Percentiles rank a stretch among this genome's conserved stretches.
Conservation (phyloP, 2,888 invertebrate species). For the Macrophya annulata region DNA sequence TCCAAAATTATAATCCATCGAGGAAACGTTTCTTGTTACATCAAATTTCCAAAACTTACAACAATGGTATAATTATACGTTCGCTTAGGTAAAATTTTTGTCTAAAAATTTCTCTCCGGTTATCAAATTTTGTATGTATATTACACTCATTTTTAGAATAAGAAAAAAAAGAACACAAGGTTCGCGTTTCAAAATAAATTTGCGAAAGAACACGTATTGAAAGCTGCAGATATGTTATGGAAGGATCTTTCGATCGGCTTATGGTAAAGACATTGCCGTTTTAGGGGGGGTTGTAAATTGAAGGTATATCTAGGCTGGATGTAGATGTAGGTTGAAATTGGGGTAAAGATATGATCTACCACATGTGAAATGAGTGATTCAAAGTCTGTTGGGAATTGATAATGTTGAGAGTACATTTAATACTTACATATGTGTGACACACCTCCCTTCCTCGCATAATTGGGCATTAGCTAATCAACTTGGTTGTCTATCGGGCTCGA, state of each 20-base stretch:
- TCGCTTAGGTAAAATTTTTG: background rate
- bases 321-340: background rate
- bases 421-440: conserved; percentile 41
- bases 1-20: background rate
- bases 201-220: background rate
- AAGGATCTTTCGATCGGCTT: background rate
- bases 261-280: conserved; percentile 31
- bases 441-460: conserved; percentile 38
- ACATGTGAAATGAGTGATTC: conserved; percentile 19
- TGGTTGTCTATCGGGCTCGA: conserved; percentile 21
- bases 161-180: background rate
- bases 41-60: background rate
- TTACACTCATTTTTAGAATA: background rate
- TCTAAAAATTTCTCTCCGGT: background rate
- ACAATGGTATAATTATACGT: background rate
- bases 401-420: conserved; percentile 15
- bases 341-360: background rate
- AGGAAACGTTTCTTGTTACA: background rate
- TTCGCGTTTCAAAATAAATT: background rate
- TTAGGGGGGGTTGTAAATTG: background rate
- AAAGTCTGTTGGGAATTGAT: conserved; percentile 15
- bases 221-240: background rate
- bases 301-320: background rate
- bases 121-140: background rate
- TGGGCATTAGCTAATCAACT: conserved; percentile 54